Evolutionary conservation across 2,888 invertebrate genomes (phyloP), one percentile per base, ranked within the genome.

Genomic region (Abscondita cerata): DNA sequence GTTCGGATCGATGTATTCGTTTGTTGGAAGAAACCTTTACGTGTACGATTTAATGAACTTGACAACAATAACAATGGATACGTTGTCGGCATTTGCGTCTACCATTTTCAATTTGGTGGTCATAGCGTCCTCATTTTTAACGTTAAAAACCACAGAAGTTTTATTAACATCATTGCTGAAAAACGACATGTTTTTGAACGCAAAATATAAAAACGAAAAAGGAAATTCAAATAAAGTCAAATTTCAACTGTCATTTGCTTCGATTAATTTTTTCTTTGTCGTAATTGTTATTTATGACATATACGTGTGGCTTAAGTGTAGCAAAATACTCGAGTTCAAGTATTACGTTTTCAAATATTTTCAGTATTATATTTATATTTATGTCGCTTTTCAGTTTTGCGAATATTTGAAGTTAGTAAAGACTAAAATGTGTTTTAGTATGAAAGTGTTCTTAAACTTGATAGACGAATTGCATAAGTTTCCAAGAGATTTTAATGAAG

Each of bases 131-230:
- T 58, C 62, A 6, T 31, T 44, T 38, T 44, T 41, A 2, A 31
- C 31, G 11, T 13, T n/a, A 2, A 38, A 58, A 54, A 4, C 8
- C 0, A 54, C 11, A 9, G 46, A 58, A 6, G 20, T 33, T n/a
- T 13, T 58, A 11, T 31, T 62, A 19, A 53, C 40, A n/a, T 58
- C 51, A 1, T 12, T 62, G 6, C 25, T 62, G 9, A 50, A 50
- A 38, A 62, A 58, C 54, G 62, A 62, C 25, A 54, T 59, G 54
- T 59, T 48, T 25, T 16, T 62, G n/a, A 53, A 62, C 15, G 44
- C 33, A 9, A 62, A 62, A 46, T 34, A 54, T n/a, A 50, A 33
- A 16, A 40, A 38, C 19, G 53, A 58, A 2, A 13, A 18, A 2
- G 25, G 20, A 15, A 4, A 40, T 6, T n/a, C 20, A 18, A 16